These are phyloP conservation scores for Thryonomys swinderianus DNA, from an alignment of 2,113 vertebrate genomes.

Conservation along the genomic window DNA sequence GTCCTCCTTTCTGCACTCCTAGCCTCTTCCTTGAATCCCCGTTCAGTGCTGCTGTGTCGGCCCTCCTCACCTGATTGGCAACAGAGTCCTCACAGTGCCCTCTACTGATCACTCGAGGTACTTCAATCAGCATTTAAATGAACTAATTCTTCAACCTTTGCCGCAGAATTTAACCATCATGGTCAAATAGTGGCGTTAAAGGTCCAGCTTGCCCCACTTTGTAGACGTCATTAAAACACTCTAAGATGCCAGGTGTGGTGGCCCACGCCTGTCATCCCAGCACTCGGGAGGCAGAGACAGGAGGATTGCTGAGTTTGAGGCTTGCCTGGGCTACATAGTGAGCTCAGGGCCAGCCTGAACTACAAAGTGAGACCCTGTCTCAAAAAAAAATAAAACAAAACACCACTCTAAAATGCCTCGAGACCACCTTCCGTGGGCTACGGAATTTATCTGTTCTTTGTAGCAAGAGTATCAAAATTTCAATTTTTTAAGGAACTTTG, in stretches of 20 bases:
- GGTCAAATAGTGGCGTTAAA: background rate
- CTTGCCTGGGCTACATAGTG: too few relatives aligned
- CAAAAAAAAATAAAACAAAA: too few relatives aligned
- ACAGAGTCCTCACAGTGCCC: background rate
- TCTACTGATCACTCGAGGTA: background rate
- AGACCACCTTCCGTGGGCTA: background rate
- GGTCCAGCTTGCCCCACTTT: background rate
- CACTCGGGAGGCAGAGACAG: too few relatives aligned
- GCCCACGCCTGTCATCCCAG: too few relatives aligned
- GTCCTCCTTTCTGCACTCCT: background rate
- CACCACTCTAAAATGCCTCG: background rate
- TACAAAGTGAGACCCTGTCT: too few relatives aligned
- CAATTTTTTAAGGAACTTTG: background rate
- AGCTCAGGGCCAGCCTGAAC: too few relatives aligned
- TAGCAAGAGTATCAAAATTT: conserved; percentile 22
- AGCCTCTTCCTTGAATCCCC: background rate
- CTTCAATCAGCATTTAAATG: background rate
- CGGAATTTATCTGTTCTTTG: conserved; percentile 1
- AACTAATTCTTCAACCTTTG: background rate
- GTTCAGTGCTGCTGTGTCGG: too few relatives aligned
- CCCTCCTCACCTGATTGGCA: background rate
- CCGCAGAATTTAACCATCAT: background rate
- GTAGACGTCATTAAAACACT: background rate
- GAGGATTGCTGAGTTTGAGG: too few relatives aligned
- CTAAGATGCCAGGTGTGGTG: too few relatives aligned